Percentiles rank a stretch among this genome's conserved stretches.
Conservation (phyloP, 1,140 invertebrate species). For the Cydia strobilella region DNA sequence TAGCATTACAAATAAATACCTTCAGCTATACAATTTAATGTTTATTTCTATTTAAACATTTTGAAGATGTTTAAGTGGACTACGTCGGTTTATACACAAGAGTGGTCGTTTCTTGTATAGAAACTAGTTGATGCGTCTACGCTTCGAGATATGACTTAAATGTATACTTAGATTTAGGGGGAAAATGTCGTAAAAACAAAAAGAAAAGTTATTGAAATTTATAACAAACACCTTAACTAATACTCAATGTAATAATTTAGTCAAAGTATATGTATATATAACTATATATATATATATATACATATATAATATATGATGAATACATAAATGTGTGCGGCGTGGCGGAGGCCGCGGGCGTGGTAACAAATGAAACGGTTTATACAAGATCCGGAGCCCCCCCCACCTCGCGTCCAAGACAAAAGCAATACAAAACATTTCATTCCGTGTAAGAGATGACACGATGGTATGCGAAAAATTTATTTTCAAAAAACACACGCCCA, state of each 20-base stretch:
- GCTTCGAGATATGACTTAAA: constrained; percentile 79
- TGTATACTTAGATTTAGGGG: constrained; percentile 78
- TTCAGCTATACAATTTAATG: constrained; percentile 79
- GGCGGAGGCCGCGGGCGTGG: constrained; percentile 27
- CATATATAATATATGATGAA: constrained; percentile 16
- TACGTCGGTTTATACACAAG: constrained; percentile 68
- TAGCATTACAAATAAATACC: constrained; percentile 80
- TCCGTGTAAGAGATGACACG: constrained; percentile 76
- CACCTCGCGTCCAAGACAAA: constrained; percentile 67
- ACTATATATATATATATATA: constrained; percentile 47
- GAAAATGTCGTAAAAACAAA: constrained; percentile 78
- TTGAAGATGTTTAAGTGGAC: constrained; percentile 77
- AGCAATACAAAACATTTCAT: constrained; percentile 79
- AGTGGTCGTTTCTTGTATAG: constrained; percentile 62
- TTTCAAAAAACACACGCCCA: constrained; percentile 77
- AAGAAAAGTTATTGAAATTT: constrained; percentile 78
- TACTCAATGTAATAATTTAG: constrained; percentile 74
- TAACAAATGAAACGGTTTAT: constrained; percentile 69
- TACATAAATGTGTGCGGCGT: constrained; percentile 7
- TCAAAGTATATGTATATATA: constrained; percentile 53
- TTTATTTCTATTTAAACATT: constrained; percentile 79
- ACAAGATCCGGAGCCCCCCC: constrained; percentile 56
- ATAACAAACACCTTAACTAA: constrained; percentile 80
- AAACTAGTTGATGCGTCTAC: constrained; percentile 70
- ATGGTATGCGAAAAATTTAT: constrained; percentile 74